These are phyloP conservation scores for Aporophyla lueneburgensis DNA, from an alignment of 2,888 invertebrate genomes.

Conservation along the genomic window DNA sequence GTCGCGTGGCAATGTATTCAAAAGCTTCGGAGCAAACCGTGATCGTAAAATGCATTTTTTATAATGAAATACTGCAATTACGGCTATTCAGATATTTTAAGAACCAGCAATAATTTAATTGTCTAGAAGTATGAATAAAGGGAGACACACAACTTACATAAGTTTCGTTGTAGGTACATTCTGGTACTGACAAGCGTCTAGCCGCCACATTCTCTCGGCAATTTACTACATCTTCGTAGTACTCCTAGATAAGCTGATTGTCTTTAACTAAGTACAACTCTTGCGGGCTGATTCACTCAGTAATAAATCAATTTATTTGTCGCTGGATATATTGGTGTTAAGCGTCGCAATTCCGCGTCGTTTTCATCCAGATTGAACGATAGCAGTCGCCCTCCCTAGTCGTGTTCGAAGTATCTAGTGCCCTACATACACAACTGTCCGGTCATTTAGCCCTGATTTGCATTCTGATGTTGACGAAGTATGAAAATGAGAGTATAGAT, in stretches of 20 bases:
- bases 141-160: background rate
- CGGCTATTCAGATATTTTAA: background rate
- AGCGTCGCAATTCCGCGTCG: conserved; percentile 56
- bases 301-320: conserved; percentile 64
- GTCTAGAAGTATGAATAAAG: background rate
- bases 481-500: background rate
- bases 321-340: conserved; percentile 53
- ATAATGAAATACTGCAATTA: background rate
- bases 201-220: conserved; percentile 14
- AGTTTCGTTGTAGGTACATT: conserved; percentile 12
- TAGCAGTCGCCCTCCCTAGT: conserved; percentile 51
- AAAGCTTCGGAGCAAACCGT: background rate
- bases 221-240: conserved; percentile 23
- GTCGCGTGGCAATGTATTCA: background rate
- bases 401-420: conserved; percentile 50
- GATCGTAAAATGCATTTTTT: background rate
- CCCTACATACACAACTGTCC: conserved; percentile 55
- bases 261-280: conserved; percentile 41
- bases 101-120: background rate
- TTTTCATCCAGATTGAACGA: conserved; percentile 56
- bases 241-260: conserved; percentile 40
- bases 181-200: conserved; percentile 16
- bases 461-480: conserved; percentile 28
- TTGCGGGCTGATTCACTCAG: conserved; percentile 55
- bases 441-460: conserved; percentile 43